Percentiles rank a stretch among this genome's conserved stretches.
phyloP scores from a whole-genome alignment of 2,113 vertebrate genomes.

The Elgaria multicarinata region DNA sequence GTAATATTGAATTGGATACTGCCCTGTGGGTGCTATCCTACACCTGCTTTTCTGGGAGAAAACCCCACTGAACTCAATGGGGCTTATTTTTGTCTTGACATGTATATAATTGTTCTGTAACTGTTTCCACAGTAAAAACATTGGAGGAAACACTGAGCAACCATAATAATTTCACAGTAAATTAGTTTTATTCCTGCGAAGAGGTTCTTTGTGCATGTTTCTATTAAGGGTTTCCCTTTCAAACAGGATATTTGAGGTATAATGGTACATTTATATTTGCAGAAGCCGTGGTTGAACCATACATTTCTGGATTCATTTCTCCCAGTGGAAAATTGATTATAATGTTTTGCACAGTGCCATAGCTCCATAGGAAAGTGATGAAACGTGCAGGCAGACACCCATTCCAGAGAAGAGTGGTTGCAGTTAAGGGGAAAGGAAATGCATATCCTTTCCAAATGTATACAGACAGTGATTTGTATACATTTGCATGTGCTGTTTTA shows the following conservation, averaged over 20 bases:
- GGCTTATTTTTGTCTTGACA: too few relatives aligned
- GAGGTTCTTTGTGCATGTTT: not conserved
- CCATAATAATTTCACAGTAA: slow-evolving; percentile 3
- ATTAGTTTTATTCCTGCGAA: not conserved
- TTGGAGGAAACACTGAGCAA: not conserved
- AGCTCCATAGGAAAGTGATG: not conserved
- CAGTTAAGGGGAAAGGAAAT: not conserved
- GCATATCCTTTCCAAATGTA: too few relatives aligned
- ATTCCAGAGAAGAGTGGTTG: not conserved
- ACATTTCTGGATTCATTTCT: not conserved
- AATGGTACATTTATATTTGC: not conserved
- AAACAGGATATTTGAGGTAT: not conserved
- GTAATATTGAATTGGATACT: too few relatives aligned
- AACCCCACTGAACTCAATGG: too few relatives aligned
- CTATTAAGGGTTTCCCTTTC: not conserved
- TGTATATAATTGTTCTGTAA: not conserved
- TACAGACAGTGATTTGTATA: too few relatives aligned
- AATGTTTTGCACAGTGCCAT: not conserved
- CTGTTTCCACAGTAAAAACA: not conserved
- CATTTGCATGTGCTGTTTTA: too few relatives aligned
- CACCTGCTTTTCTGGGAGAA: too few relatives aligned
- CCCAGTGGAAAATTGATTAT: not conserved
- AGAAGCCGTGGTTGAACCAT: not conserved
- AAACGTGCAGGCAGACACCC: too few relatives aligned
- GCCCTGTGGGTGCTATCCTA: too few relatives aligned